Evolutionary conservation across 2,888 invertebrate species (phyloP).

Genomic region (Antitype chi): DNA sequence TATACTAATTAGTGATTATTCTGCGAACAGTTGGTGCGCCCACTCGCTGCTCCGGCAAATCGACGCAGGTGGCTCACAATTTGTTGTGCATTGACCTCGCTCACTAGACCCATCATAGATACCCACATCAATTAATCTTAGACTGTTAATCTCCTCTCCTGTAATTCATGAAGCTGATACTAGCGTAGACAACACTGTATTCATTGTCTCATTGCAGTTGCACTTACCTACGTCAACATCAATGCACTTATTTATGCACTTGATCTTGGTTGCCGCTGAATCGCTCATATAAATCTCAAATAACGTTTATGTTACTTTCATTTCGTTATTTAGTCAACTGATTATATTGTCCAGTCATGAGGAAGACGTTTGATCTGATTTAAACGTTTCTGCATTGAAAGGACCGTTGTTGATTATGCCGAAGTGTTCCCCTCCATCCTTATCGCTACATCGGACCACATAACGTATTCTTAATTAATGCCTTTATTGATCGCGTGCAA

Average conservation of each 20-base stretch:
- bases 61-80: conserved; percentile 67
- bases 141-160: conserved; percentile 48
- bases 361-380: conserved; percentile 64
- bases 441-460: conserved; percentile 70
- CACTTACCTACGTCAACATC: conserved; percentile 53
- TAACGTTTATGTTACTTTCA: conserved; percentile 68
- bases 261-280: conserved; percentile 26
- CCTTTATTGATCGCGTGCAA: conserved; percentile 79
- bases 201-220: conserved; percentile 39
- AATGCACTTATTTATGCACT: conserved; percentile 40
- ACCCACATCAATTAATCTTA: conserved; percentile 59
- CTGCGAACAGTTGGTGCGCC: conserved; percentile 67
- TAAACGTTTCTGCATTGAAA: conserved; percentile 57
- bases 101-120: conserved; percentile 52
- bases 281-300: conserved; percentile 44
- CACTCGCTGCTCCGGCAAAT: conserved; percentile 63
- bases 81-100: conserved; percentile 68
- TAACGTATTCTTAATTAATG: conserved; percentile 76
- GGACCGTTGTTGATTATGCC: conserved; percentile 62
- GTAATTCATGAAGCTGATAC: conserved; percentile 44
- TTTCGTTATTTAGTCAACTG: conserved; percentile 67
- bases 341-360: conserved; percentile 53
- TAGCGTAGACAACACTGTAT: conserved; percentile 41
- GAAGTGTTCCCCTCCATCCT: conserved; percentile 60
- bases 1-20: conserved; percentile 66